Percentiles rank a stretch among this genome's conserved stretches.
These are phyloP conservation scores for Bugulina stolonifera DNA, from an alignment of 2,888 invertebrate genomes.

Conservation along the genomic window DNA sequence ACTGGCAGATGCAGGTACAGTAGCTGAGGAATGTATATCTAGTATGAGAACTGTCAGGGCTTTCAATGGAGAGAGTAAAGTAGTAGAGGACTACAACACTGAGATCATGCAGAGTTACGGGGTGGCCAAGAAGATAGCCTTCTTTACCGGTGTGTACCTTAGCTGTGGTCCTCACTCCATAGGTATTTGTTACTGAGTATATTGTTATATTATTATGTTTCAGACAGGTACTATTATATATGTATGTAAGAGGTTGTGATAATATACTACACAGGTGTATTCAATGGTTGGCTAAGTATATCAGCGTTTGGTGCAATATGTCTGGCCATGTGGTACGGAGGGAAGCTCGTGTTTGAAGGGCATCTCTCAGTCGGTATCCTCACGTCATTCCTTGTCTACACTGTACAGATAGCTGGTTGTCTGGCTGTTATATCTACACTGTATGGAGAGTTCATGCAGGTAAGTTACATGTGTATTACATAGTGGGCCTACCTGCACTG, in stretches of 20 bases:
- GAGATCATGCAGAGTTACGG: slow-evolving; percentile 44
- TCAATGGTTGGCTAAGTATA: slow-evolving; percentile 44
- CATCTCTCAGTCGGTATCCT: slow-evolving; percentile 45
- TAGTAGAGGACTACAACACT: slow-evolving; percentile 33
- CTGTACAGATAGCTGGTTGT: slow-evolving; percentile 48
- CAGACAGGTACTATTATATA: too few relatives aligned
- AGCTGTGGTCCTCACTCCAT: neutral
- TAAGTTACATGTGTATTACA: slow-evolving; percentile 28
- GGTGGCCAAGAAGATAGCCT: slow-evolving; percentile 43
- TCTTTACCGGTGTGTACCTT: slow-evolving; percentile 37
- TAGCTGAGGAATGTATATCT: slow-evolving; percentile 47
- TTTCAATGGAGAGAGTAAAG: slow-evolving; percentile 45
- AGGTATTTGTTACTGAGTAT: neutral
- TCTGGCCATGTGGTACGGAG: slow-evolving; percentile 51
- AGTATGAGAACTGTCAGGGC: slow-evolving; percentile 47
- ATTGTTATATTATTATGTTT: neutral
- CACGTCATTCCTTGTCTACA: slow-evolving; percentile 50
- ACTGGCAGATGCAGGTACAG: slow-evolving; percentile 46
- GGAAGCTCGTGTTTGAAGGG: slow-evolving; percentile 46
- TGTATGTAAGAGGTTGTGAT: neutral
- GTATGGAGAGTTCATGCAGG: slow-evolving; percentile 52
- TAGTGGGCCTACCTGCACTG: neutral
- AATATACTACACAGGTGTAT: slow-evolving; percentile 33
- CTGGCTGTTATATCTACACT: slow-evolving; percentile 47
- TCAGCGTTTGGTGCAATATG: slow-evolving; percentile 42